Evolutionary conservation across 2,888 invertebrate species (phyloP).

Genomic region (Clunio marinus): DNA sequence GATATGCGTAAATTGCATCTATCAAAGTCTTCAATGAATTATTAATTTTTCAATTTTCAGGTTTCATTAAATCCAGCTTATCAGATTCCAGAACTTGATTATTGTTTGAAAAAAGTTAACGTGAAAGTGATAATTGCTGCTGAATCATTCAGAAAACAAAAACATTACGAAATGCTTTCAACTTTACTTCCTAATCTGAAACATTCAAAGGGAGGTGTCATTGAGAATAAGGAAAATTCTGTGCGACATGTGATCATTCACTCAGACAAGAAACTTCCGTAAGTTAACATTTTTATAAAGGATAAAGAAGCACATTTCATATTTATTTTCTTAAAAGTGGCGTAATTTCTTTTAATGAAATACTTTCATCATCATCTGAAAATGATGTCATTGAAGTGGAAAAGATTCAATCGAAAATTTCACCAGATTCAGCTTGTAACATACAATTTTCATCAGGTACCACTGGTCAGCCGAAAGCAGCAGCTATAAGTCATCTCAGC

Average conservation of each 20-base stretch:
- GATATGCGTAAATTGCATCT: slow-evolving; percentile 53
- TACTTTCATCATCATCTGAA: slow-evolving; percentile 46
- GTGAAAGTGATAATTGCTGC: slow-evolving; percentile 64
- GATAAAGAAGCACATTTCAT: no score
- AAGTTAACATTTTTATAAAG: slow-evolving; percentile 44
- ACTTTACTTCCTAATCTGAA: slow-evolving; percentile 58
- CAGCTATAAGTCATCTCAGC: slow-evolving; percentile 64
- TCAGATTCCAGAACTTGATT: slow-evolving; percentile 58
- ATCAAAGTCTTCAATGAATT: background rate
- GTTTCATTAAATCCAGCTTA: slow-evolving; percentile 77
- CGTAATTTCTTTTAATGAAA: slow-evolving; percentile 50
- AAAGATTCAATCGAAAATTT: slow-evolving; percentile 54
- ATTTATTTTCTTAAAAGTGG: slow-evolving; percentile 46
- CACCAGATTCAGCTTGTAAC: slow-evolving; percentile 66
- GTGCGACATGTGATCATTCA: slow-evolving; percentile 58
- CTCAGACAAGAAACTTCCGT: slow-evolving; percentile 52
- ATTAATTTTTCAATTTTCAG: slow-evolving; percentile 47
- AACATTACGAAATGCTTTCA: slow-evolving; percentile 64
- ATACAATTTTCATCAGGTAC: slow-evolving; percentile 84
- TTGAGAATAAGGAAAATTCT: slow-evolving; percentile 53
- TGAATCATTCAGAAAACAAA: slow-evolving; percentile 58
- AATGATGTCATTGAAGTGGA: slow-evolving; percentile 41
- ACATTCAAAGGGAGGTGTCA: slow-evolving; percentile 49
- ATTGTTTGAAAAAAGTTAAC: slow-evolving; percentile 66
- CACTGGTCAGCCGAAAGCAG: slow-evolving; percentile 72